Evolutionary conservation across 2,797 vertebrate species (phyloP).

Genomic region (Neostethus bicornis): DNA sequence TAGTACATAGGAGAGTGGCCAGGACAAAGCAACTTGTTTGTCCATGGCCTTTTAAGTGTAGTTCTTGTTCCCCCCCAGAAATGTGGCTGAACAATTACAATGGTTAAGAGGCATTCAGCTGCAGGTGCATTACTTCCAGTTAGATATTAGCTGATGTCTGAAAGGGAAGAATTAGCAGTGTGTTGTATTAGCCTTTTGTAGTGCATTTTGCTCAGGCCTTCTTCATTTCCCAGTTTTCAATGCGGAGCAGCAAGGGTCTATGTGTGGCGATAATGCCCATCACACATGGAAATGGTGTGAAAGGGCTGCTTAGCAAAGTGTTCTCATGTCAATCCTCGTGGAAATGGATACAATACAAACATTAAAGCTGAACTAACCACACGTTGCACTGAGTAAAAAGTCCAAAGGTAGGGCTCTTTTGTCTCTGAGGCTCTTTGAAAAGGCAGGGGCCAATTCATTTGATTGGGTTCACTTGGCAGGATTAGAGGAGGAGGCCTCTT

Average conservation of each 20-base stretch:
- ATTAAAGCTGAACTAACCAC: constrained; percentile 98
- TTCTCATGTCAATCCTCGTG: constrained; percentile 99
- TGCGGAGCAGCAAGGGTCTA: constrained; percentile 97
- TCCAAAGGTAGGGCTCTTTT: constrained; percentile 87
- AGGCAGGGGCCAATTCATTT: constrained; percentile 96
- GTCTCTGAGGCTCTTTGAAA: constrained; percentile 85
- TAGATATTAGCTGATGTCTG: constrained; percentile 94
- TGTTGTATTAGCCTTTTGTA: constrained; percentile 99
- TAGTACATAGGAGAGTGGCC: constrained; percentile 81
- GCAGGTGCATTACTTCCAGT: constrained; percentile 99
- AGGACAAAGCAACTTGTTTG: constrained; percentile 90
- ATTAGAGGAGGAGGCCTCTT: constrained; percentile 90
- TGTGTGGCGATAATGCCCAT: constrained; percentile 98
- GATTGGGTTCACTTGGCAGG: constrained; percentile 98
- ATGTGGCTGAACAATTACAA: constrained; percentile 89
- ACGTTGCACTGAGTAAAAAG: constrained; percentile 97
- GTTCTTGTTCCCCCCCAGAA: constrained; percentile 85
- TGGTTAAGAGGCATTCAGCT: constrained; percentile 97
- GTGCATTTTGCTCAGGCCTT: constrained; percentile 97
- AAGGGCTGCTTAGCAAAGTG: constrained; percentile 99
- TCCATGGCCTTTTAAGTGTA: constrained; percentile 85
- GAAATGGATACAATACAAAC: constrained; percentile 99
- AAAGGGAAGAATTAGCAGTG: constrained; percentile 96
- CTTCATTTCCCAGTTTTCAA: constrained; percentile 99
- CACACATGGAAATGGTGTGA: constrained; percentile 99